phyloP scores from a whole-genome alignment of 2,113 vertebrate genomes.

The Lepidothrix coronata region DNA sequence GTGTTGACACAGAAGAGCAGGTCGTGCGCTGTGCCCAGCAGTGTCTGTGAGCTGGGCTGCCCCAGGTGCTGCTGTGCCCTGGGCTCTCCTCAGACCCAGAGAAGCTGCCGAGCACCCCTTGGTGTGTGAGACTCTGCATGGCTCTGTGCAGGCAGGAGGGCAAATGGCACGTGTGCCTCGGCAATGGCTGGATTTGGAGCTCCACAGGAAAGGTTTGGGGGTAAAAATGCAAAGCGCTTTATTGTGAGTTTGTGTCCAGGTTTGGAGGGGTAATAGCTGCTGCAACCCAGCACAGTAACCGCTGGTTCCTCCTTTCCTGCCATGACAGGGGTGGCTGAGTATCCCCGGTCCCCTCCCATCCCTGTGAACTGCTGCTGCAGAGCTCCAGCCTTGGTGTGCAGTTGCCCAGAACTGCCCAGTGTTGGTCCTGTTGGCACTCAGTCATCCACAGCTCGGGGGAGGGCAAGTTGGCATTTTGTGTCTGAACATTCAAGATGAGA shows the following conservation, averaged over 20 bases:
- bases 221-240: background rate
- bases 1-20: background rate
- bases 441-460: background rate
- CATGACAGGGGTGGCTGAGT: background rate
- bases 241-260: background rate
- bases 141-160: background rate
- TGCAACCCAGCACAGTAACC: background rate
- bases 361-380: background rate
- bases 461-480: background rate
- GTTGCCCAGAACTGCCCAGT: fast-evolving
- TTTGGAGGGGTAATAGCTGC: background rate
- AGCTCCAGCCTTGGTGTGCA: background rate
- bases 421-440: background rate
- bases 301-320: background rate
- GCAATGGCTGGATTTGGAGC: background rate
- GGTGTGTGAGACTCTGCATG: fast-evolving
- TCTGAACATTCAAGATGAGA: background rate
- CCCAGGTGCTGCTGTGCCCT: fast-evolving
- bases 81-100: background rate
- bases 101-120: background rate
- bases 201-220: background rate
- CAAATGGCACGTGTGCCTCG: background rate
- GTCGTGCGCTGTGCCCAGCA: background rate
- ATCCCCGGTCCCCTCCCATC: background rate
- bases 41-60: background rate